Percentiles rank a stretch among this genome's conserved stretches.
These are phyloP conservation scores for Bombus affinis DNA, from an alignment of 1,140 invertebrate genomes.

Conservation along the genomic window DNA sequence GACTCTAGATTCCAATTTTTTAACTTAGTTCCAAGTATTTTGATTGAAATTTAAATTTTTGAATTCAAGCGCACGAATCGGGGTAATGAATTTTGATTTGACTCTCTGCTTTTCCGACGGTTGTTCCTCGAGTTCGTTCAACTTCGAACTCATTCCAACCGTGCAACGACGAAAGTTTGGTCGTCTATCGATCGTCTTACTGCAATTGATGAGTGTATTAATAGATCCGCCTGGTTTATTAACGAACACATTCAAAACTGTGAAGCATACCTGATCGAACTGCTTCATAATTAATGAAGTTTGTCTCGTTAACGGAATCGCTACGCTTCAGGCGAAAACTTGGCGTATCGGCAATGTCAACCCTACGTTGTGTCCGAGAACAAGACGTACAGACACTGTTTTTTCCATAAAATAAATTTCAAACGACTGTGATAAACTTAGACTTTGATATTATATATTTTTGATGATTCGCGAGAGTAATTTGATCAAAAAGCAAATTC, in stretches of 20 bases:
- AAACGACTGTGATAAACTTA: not conserved
- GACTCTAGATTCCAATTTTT: too few species aligned
- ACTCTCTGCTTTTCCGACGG: not conserved
- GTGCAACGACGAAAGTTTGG: conserved; percentile 19
- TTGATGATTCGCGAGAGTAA: too few species aligned
- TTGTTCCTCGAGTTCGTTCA: conserved; percentile 12
- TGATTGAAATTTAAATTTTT: not conserved
- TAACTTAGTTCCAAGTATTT: not conserved
- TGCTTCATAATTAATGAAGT: conserved; percentile 50
- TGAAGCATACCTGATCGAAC: conserved; percentile 33
- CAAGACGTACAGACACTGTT: not conserved
- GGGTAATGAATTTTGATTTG: not conserved
- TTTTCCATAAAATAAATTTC: not conserved
- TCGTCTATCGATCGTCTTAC: conserved; percentile 38
- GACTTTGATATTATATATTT: not conserved
- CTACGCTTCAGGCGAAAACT: conserved; percentile 13
- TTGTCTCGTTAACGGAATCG: conserved; percentile 39
- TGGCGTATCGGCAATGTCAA: not conserved
- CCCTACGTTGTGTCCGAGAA: not conserved
- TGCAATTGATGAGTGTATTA: conserved; percentile 40
- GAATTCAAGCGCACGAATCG: not conserved
- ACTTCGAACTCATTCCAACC: not conserved
- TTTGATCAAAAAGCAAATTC: too few species aligned
- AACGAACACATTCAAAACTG: conserved; percentile 17
- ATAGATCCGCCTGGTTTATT: conserved; percentile 46